These are phyloP conservation scores for Tokudaia muenninki DNA, from an alignment of 2,797 vertebrate genomes.

Conservation along the genomic window DNA sequence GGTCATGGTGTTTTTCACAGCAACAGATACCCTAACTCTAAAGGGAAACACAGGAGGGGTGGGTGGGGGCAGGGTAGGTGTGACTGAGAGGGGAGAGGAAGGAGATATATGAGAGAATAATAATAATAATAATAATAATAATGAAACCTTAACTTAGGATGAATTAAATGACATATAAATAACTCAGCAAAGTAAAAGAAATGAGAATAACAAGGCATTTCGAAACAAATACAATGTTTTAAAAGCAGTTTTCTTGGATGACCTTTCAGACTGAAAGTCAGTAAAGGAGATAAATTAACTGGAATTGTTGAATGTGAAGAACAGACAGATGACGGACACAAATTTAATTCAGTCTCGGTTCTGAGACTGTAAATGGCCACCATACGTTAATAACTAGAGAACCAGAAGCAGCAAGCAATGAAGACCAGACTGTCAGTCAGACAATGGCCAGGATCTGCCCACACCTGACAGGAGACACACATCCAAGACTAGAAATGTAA, in stretches of 20 bases:
- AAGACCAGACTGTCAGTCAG: neutral
- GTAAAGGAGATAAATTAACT: neutral
- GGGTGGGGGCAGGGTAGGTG: neutral
- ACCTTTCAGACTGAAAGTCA: neutral
- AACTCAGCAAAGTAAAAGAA: neutral
- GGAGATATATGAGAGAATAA: neutral
- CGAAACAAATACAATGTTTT: neutral
- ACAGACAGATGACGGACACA: neutral
- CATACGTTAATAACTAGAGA: neutral
- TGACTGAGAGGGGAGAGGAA: neutral
- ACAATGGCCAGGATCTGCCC: neutral
- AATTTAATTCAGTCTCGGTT: neutral
- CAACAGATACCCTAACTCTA: neutral
- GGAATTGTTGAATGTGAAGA: neutral
- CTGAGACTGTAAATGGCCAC: neutral
- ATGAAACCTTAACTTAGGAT: neutral
- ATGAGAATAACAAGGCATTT: slow-evolving; percentile 10
- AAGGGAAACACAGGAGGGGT: neutral
- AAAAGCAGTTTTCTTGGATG: slow-evolving; percentile 29
- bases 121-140: neutral
- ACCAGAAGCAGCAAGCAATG: neutral
- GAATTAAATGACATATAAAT: slow-evolving; percentile 7
- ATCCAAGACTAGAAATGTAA: slow-evolving; percentile 28
- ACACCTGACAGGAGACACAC: slow-evolving; percentile 33
- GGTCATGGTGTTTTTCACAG: neutral